These are phyloP conservation scores for Archaeoteleia sp. DNA, from an alignment of 2,888 invertebrate genomes.

Conservation along the genomic window DNA sequence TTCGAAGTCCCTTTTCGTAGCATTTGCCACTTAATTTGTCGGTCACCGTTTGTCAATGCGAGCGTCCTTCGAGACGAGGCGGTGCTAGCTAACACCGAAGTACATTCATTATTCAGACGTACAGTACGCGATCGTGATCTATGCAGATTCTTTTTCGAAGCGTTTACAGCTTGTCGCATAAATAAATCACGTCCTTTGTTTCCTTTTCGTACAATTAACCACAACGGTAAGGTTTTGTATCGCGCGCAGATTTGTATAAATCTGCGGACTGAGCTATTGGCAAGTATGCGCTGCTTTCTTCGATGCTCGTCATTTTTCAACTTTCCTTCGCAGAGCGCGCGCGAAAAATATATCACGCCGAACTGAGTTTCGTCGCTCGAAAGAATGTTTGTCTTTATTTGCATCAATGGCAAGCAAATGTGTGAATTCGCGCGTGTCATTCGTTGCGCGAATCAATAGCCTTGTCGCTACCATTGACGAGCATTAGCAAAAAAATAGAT, in stretches of 20 bases:
- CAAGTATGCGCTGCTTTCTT: conserved; percentile 8
- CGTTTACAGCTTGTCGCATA: conserved; percentile 2
- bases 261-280: conserved; percentile 7
- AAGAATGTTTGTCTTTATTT: too few species aligned
- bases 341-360: too few species aligned
- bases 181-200: conserved; percentile 15
- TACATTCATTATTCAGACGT: conserved; percentile 25
- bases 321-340: too few species aligned
- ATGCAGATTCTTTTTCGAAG: conserved; percentile 5
- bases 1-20: conserved; percentile 9
- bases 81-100: conserved; percentile 19
- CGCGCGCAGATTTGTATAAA: background rate
- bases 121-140: conserved; percentile 15
- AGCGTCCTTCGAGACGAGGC: conserved; percentile 1
- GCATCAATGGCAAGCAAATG: too few species aligned
- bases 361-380: too few species aligned
- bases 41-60: conserved; percentile 18
- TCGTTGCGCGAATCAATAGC: too few species aligned
- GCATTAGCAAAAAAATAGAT: too few species aligned
- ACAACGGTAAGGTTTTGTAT: background rate
- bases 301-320: conserved; percentile 7
- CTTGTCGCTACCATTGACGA: too few species aligned
- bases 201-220: conserved; percentile 10
- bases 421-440: too few species aligned
- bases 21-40: conserved; percentile 18